Conservation (phyloP, 2,888 invertebrate genomes). For the Hermodice carunculata region DNA sequence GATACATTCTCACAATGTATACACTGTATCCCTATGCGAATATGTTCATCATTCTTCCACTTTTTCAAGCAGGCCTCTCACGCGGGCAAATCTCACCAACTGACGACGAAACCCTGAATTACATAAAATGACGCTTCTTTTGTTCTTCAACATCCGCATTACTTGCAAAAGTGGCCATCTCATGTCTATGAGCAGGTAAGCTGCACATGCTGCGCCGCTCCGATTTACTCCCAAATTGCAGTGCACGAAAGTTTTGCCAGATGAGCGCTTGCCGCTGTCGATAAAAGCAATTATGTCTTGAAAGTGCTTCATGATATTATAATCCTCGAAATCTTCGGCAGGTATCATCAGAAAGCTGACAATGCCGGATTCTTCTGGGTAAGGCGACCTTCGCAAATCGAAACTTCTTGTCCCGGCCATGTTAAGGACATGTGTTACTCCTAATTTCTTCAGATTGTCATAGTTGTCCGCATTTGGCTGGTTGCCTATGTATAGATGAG, state of each 20-base stretch:
- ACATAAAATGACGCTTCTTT: constrained; percentile 32
- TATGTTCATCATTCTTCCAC: too few species aligned
- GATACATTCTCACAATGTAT: too few species aligned
- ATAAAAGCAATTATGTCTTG: constrained; percentile 39
- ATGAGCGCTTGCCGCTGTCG: constrained; percentile 27
- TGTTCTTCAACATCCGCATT: constrained; percentile 31
- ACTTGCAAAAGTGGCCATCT: constrained; percentile 34
- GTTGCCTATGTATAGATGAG: constrained; percentile 44
- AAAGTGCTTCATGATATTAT: constrained; percentile 41
- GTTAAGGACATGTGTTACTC: constrained; percentile 46
- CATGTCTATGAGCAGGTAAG: constrained; percentile 40
- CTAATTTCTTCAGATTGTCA: constrained; percentile 26
- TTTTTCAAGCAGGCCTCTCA: constrained; percentile 35
- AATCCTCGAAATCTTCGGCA: constrained; percentile 43
- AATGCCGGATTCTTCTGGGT: constrained; percentile 28
- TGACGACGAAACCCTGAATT: constrained; percentile 43
- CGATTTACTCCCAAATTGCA: constrained; percentile 46
- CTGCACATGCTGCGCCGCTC: constrained; percentile 43
- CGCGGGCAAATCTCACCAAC: constrained; percentile 37
- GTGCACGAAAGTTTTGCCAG: constrained; percentile 41
- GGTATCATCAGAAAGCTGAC: constrained; percentile 40
- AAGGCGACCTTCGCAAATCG: constrained; percentile 37
- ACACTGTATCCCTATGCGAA: too few species aligned
- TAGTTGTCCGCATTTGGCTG: constrained; percentile 44
- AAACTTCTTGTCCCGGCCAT: constrained; percentile 38